phyloP scores from a whole-genome alignment of 2,888 invertebrate species.

The Griposia aprilina region DNA sequence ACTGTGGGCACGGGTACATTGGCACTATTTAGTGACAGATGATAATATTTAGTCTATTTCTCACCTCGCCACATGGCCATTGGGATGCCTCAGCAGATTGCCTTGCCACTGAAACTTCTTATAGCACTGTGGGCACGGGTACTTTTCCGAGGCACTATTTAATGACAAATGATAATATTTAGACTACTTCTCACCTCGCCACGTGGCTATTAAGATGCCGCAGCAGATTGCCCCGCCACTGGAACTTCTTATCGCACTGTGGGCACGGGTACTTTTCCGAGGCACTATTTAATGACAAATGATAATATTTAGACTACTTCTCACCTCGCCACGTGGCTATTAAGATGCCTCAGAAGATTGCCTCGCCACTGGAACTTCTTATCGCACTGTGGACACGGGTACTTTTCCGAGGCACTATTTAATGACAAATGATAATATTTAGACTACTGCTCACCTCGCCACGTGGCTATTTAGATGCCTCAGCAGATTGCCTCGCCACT shows the following conservation, averaged over 20 bases:
- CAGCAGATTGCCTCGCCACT: slow-evolving; percentile 94
- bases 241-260: slow-evolving; percentile 93
- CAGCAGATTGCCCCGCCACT: slow-evolving; percentile 94
- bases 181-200: slow-evolving; percentile 86
- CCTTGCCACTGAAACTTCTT: slow-evolving; percentile 95
- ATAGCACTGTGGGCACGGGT: slow-evolving; percentile 89
- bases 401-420: slow-evolving; percentile 73
- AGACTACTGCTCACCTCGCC: slow-evolving; percentile 86
- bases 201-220: slow-evolving; percentile 94
- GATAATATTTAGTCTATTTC: not conserved
- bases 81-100: slow-evolving; percentile 93
- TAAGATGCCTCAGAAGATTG: slow-evolving; percentile 93
- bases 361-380: slow-evolving; percentile 95
- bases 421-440: not conserved
- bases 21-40: not conserved
- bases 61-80: slow-evolving; percentile 91
- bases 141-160: slow-evolving; percentile 62
- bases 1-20: slow-evolving; percentile 79
- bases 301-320: not conserved
- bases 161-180: not conserved
- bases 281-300: not conserved
- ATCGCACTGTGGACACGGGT: slow-evolving; percentile 89
- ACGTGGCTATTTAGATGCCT: slow-evolving; percentile 94
- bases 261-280: slow-evolving; percentile 77
- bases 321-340: slow-evolving; percentile 91